Percentiles rank a stretch among this genome's conserved stretches.
Evolutionary conservation across 2,113 vertebrate species (phyloP).

Genomic region (Ciconia maguari): DNA sequence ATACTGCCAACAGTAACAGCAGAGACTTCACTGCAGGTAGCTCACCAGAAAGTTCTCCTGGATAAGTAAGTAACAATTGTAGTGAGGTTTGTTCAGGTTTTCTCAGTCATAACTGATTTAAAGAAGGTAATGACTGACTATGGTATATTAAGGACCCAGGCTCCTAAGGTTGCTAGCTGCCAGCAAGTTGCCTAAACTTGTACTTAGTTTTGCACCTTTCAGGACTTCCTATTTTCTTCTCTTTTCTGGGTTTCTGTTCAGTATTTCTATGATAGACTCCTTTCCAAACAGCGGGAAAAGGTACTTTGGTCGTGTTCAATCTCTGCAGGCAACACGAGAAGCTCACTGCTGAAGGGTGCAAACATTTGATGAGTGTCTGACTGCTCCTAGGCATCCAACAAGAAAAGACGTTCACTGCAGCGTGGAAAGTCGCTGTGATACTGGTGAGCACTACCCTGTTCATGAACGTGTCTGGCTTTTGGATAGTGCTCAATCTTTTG

Average conservation of each 20-base stretch:
- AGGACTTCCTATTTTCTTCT: neutral
- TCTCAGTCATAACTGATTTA: neutral
- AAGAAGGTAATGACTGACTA: neutral
- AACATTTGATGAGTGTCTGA: too few relatives aligned
- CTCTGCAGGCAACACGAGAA: neutral
- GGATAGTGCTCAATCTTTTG: neutral
- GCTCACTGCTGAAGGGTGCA: neutral
- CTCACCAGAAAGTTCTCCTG: neutral
- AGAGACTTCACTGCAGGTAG: neutral
- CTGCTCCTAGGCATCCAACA: neutral
- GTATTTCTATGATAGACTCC: neutral
- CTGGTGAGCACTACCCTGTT: neutral
- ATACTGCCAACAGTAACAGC: neutral
- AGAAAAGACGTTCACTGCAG: neutral
- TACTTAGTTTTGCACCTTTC: neutral
- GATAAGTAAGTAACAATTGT: neutral
- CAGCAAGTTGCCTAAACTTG: neutral
- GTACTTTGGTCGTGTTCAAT: neutral
- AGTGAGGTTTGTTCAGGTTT: neutral
- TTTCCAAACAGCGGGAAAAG: neutral
- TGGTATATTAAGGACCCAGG: neutral
- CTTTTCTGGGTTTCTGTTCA: neutral
- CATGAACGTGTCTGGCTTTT: fast-evolving
- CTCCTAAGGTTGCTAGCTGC: neutral
- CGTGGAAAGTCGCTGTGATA: fast-evolving